A percentile compares a stretch with the other conserved stretches of the same genome.
Conservation (phyloP, 2,888 invertebrate genomes). For the Lepidocyrtinus sp. region DNA sequence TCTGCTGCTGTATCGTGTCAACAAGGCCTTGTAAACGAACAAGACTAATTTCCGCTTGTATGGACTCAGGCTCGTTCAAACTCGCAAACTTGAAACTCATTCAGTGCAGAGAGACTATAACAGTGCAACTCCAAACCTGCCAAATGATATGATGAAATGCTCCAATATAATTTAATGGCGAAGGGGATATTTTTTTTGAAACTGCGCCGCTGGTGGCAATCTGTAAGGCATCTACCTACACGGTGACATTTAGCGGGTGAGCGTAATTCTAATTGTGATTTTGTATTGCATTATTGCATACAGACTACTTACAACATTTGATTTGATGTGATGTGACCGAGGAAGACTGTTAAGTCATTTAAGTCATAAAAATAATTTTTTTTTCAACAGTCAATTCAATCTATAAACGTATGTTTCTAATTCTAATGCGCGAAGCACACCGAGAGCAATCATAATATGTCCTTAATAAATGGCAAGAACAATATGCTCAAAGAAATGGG, state of each 20-base stretch:
- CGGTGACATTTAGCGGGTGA: conserved; percentile 3
- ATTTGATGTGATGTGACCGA: neutral
- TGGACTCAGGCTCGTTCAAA: neutral
- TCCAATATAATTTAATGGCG: too few species aligned
- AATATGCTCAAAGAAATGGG: conserved; percentile 44
- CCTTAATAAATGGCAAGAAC: conserved; percentile 51
- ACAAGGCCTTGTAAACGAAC: neutral
- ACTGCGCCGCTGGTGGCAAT: neutral
- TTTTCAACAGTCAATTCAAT: neutral
- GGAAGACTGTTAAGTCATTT: conserved; percentile 17
- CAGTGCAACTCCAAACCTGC: too few species aligned
- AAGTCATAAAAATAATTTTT: conserved; percentile 18
- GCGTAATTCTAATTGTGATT: conserved; percentile 19
- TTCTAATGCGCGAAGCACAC: conserved; percentile 29
- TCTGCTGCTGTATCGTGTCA: neutral
- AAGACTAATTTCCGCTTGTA: conserved; percentile 12
- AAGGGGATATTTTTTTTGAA: too few species aligned
- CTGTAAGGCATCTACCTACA: neutral
- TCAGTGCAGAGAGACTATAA: too few species aligned
- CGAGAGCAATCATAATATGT: too few species aligned
- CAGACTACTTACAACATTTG: too few species aligned
- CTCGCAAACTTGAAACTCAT: too few species aligned
- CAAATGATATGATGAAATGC: too few species aligned
- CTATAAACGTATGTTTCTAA: too few species aligned
- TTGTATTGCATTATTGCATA: too few species aligned